Conservation (phyloP, 2,113 vertebrate genomes). For the Columba livia region DNA sequence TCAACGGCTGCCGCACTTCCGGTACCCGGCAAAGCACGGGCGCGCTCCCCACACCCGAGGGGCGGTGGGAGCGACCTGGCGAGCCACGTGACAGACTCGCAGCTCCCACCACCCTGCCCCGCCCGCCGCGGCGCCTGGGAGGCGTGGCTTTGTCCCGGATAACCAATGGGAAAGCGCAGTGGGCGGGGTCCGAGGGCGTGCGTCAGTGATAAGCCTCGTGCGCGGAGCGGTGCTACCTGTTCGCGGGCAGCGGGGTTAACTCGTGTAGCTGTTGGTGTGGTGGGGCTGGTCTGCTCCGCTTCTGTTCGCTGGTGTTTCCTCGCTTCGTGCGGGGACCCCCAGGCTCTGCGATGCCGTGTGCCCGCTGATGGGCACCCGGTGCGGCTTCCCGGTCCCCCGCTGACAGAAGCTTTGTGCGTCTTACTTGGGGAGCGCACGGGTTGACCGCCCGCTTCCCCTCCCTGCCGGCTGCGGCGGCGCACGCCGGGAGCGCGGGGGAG, state of each 20-base stretch:
- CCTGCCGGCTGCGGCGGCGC: too few species aligned
- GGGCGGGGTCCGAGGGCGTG: not conserved
- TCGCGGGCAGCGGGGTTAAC: too few species aligned
- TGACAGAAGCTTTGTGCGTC: too few species aligned
- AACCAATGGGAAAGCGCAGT: not conserved
- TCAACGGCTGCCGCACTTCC: not conserved
- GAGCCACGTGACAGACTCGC: not conserved
- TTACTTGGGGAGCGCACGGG: too few species aligned
- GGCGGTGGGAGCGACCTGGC: accelerated
- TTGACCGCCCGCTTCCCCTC: accelerated
- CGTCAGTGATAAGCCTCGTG: not conserved
- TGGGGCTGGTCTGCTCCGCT: too few species aligned
- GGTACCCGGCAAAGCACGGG: not conserved
- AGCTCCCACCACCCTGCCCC: accelerated
- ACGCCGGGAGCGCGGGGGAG: too few species aligned
- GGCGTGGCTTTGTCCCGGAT: accelerated
- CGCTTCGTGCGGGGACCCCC: too few species aligned
- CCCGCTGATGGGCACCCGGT: accelerated
- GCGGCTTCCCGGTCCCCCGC: too few species aligned
- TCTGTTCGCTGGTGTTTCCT: too few species aligned
- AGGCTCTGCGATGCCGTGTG: accelerated
- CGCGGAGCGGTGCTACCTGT: too few species aligned
- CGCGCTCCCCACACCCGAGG: too few species aligned
- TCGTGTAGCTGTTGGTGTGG: too few species aligned
- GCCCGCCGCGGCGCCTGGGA: accelerated